phyloP scores from a whole-genome alignment of 2,113 vertebrate genomes.

The Irena cyanogastra region DNA sequence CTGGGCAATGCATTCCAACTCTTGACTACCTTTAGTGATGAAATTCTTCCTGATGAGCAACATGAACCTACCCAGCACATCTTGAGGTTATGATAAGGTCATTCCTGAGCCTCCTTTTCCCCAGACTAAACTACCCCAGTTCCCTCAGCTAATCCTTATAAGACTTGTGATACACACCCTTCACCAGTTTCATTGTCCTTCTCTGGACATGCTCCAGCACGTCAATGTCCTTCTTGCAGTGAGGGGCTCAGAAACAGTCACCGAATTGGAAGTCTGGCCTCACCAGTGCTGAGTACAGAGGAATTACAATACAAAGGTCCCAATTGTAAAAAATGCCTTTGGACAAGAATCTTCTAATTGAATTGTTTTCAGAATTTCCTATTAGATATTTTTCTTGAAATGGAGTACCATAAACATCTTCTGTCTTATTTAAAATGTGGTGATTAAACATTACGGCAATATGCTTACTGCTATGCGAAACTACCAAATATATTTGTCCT shows the following conservation, averaged over 20 bases:
- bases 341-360: neutral
- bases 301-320: neutral
- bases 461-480: neutral
- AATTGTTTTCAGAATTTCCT: neutral
- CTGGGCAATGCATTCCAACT: neutral
- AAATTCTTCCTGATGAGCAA: neutral
- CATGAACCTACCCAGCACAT: neutral
- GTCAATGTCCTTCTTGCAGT: neutral
- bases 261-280: neutral
- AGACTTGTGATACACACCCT: neutral
- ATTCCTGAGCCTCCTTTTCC: neutral
- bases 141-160: neutral
- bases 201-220: neutral
- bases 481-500: neutral
- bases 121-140: neutral
- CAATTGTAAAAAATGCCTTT: neutral
- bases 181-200: neutral
- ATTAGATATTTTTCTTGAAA: neutral
- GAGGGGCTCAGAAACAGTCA: neutral
- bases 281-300: neutral
- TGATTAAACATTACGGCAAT: neutral
- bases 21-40: neutral
- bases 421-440: neutral
- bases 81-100: neutral
- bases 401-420: neutral